Base-by-base conservation (phyloP, 2,888 invertebrate genomes). In the Coecobrya sp. region DNA sequence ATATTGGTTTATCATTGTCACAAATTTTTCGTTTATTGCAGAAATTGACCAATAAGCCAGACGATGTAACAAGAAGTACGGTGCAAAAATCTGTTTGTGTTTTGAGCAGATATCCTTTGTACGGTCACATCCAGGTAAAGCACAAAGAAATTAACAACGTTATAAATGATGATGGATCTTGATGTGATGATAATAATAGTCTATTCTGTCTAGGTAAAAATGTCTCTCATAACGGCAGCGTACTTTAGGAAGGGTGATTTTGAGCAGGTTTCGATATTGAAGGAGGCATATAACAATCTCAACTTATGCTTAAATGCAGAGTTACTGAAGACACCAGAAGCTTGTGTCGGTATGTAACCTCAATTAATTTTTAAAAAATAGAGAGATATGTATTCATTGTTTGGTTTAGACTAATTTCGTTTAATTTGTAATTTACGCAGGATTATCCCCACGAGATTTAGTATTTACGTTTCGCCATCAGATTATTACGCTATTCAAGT, bases 1-100 rank as follows among this genome's bases (percentile, higher is more conserved):
- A n/a, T 36, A 13, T 16, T 16, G 25, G 13, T 36, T 30, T 36
- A 36, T 11, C 11, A n/a, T n/a, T 25, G 52, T n/a, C 52, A 30
- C 3, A 36, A 70, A 13, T 49, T 4, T 13, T 76, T 45, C 10
- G 45, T 25, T 55, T n/a, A 19, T 79, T 62, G 25, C 96, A 99
- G 98, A 98, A 98, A 97, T 96, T 99, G 59, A 97, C 98, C 95
- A 98, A 98, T 95, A 97, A 97, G 95, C 98, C 99, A 1, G 98
- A 98, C 2, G 99, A 99, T 95, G 98, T 99, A 95, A 99, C 99
- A 0, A 97, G 99, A 95, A 99, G 98, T 95, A 99, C 99, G 3
- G 99, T 99, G 19, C 99, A 99, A 96, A 99, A 99, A 96, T 98
- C 99, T 95, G 99, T 99, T 0, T 99, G 99, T 96, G 98, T 99